Percentiles rank a stretch among this genome's conserved stretches.
phyloP scores from a whole-genome alignment of 2,888 invertebrate genomes.

The Limnephilus marmoratus region DNA sequence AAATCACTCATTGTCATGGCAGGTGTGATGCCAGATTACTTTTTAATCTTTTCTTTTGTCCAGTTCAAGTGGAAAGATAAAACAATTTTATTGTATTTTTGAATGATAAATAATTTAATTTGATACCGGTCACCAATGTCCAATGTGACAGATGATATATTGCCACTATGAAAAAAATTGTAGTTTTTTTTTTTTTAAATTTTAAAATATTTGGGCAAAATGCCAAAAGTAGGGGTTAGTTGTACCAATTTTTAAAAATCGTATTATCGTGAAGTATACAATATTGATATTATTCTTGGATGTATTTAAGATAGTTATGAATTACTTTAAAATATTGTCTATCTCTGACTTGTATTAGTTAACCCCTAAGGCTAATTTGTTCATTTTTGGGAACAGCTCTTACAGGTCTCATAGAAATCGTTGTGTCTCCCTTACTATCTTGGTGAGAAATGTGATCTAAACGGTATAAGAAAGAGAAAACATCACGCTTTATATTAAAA shows the following conservation, averaged over 20 bases:
- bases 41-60: background rate
- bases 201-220: background rate
- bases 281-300: too few relatives aligned
- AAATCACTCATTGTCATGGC: slow-evolving; percentile 13
- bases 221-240: slow-evolving; percentile 17
- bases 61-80: background rate
- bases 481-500: too few relatives aligned
- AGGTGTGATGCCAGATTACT: background rate
- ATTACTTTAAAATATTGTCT: background rate
- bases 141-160: slow-evolving; percentile 32
- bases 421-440: too few relatives aligned
- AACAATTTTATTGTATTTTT: background rate
- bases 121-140: background rate
- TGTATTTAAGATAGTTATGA: too few relatives aligned
- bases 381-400: too few relatives aligned
- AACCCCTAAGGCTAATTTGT: too few relatives aligned
- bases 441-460: too few relatives aligned
- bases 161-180: background rate
- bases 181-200: slow-evolving; percentile 37
- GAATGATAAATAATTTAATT: background rate
- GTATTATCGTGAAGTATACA: too few relatives aligned
- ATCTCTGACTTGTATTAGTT: background rate
- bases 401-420: too few relatives aligned
- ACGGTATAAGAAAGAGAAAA: too few relatives aligned
- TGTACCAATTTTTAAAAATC: background rate